These are phyloP conservation scores for Eurystomus glaucurus DNA, from an alignment of 2,797 vertebrate species.

Conservation along the genomic window DNA sequence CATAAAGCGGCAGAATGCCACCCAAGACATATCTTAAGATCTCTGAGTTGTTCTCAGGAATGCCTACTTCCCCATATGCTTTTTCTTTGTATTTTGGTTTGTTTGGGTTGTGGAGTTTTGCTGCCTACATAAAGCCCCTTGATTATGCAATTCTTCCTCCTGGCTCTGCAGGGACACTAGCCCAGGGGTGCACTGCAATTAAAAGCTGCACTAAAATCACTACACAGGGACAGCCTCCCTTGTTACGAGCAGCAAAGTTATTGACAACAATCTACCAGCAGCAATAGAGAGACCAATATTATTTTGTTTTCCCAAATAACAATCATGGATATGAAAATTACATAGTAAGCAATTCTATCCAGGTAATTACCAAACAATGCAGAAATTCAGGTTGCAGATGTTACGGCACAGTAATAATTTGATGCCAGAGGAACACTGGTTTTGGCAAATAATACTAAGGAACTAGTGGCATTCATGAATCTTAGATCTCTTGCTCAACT, in stretches of 20 bases:
- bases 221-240: not conserved
- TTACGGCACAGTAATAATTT: not conserved
- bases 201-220: constrained; percentile 22
- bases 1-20: not conserved
- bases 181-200: not conserved
- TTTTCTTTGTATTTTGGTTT: not conserved
- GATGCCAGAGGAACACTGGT: not conserved
- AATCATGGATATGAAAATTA: not conserved
- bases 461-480: not conserved
- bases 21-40: not conserved
- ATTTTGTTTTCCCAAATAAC: constrained; percentile 7
- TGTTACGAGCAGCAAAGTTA: not conserved
- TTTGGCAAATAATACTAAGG: not conserved
- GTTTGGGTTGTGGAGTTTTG: not conserved
- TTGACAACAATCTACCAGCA: not conserved
- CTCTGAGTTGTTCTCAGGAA: not conserved
- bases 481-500: not conserved
- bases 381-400: constrained; percentile 14
- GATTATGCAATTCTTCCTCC: not conserved
- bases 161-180: not conserved
- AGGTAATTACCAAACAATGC: constrained; percentile 8
- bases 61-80: not conserved
- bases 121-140: not conserved
- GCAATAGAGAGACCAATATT: not conserved
- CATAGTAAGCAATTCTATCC: not conserved